Percentiles rank a stretch among this genome's conserved stretches.
These are phyloP conservation scores for Dysmachus trigonus DNA, from an alignment of 2,888 invertebrate species.

Conservation along the genomic window DNA sequence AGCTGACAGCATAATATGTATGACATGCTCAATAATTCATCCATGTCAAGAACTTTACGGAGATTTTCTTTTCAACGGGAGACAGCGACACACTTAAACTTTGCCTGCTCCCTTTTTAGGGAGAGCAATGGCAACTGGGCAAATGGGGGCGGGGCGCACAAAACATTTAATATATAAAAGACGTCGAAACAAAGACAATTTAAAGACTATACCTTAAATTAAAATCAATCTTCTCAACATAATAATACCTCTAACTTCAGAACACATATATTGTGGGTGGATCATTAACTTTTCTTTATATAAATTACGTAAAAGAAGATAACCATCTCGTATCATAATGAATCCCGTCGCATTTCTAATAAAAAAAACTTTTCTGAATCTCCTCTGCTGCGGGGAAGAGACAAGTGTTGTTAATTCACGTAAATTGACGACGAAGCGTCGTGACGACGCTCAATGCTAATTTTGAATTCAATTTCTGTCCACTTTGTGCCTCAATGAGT, in stretches of 20 bases:
- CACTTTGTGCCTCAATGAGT: not conserved
- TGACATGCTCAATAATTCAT: not conserved
- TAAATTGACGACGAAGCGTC: not conserved
- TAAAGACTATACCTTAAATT: not conserved
- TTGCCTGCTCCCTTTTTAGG: not conserved
- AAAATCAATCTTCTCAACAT: not conserved
- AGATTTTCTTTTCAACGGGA: not conserved
- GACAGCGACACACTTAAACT: not conserved
- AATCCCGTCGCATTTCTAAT: not conserved
- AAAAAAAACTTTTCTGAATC: not conserved
- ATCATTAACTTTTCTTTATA: not conserved
- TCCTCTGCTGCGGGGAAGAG: not conserved
- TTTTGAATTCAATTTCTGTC: not conserved
- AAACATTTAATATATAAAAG: too few relatives aligned
- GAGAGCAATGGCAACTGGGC: not conserved
- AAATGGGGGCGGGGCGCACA: not conserved
- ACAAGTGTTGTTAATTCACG: not conserved
- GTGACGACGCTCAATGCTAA: not conserved
- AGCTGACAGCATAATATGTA: not conserved
- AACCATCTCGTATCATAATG: too few relatives aligned
- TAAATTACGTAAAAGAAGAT: not conserved
- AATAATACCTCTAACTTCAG: too few relatives aligned
- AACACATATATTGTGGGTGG: too few relatives aligned
- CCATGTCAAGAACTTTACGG: not conserved
- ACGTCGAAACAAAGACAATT: not conserved